Conservation (phyloP, 2,113 vertebrate species). For the Apus apus region DNA sequence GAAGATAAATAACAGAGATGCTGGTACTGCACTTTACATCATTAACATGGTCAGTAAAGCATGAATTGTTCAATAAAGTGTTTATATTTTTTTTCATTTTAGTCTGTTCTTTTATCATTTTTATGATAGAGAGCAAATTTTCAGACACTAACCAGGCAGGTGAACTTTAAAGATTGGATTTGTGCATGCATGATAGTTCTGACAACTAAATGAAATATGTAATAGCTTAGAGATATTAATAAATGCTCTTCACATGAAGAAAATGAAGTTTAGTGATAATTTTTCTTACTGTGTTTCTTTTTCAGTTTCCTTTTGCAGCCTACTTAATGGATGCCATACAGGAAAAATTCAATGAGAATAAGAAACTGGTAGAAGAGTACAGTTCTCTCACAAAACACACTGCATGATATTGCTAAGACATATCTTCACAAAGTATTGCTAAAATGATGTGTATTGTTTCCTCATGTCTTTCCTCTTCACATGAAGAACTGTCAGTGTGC, state of each 20-base stretch:
- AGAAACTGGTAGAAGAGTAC: slow-evolving; percentile 89
- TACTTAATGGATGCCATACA: slow-evolving; percentile 86
- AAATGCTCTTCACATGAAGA: slow-evolving; percentile 53
- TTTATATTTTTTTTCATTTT: slow-evolving; percentile 86
- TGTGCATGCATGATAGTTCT: slow-evolving; percentile 25
- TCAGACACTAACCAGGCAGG: slow-evolving; percentile 62
- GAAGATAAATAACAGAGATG: slow-evolving; percentile 82
- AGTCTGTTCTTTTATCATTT: slow-evolving; percentile 78
- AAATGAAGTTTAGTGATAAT: slow-evolving; percentile 55
- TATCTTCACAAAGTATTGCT: slow-evolving; percentile 2
- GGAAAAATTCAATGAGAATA: slow-evolving; percentile 92
- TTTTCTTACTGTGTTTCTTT: slow-evolving; percentile 77
- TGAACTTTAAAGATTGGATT: slow-evolving; percentile 68
- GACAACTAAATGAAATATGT: slow-evolving; percentile 68
- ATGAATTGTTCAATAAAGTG: slow-evolving; percentile 83
- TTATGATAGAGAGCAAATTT: slow-evolving; percentile 77
- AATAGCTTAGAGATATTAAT: slow-evolving; percentile 64
- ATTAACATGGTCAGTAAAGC: slow-evolving; percentile 86
- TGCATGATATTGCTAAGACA: slow-evolving; percentile 53
- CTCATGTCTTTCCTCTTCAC: background rate
- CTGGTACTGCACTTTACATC: slow-evolving; percentile 84
- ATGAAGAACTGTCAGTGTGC: slow-evolving; percentile 41
- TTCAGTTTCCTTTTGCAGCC: slow-evolving; percentile 89
- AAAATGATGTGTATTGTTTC: background rate
- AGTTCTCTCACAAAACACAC: slow-evolving; percentile 79